These are phyloP conservation scores for Venturia canescens DNA, from an alignment of 1,140 invertebrate genomes.

Conservation along the genomic window DNA sequence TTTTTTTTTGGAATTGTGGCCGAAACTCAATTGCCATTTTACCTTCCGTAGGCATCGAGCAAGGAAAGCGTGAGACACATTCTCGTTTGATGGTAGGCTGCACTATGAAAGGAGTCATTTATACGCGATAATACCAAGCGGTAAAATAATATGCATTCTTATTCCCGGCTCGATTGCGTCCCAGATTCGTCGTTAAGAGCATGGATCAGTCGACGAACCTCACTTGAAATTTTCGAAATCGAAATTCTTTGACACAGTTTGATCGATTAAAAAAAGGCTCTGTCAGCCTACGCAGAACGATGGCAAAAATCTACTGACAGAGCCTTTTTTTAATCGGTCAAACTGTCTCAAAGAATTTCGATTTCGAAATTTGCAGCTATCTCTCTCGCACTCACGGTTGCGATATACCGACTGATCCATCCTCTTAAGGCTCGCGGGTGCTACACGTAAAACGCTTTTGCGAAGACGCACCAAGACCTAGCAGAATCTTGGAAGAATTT, in stretches of 20 bases:
- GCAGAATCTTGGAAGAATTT: conserved; percentile 4
- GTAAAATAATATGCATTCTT: conserved; percentile 37
- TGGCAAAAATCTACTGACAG: too few species aligned
- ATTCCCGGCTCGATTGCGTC: conserved; percentile 40
- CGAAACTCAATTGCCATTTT: neutral
- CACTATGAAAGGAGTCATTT: conserved; percentile 17
- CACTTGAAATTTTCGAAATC: too few species aligned
- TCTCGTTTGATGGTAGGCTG: conserved; percentile 9
- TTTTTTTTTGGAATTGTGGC: neutral
- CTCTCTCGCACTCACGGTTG: too few species aligned
- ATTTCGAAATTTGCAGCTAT: too few species aligned
- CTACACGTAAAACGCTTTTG: neutral
- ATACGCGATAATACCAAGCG: conserved; percentile 9
- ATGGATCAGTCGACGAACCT: too few species aligned
- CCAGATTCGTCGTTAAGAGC: conserved; percentile 46
- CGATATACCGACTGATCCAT: too few species aligned
- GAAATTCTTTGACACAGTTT: too few species aligned
- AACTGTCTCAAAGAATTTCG: too few species aligned
- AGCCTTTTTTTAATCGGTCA: too few species aligned
- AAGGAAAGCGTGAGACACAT: conserved; percentile 43
- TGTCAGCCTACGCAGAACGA: too few species aligned
- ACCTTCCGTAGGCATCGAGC: conserved; percentile 24
- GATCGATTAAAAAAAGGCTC: too few species aligned
- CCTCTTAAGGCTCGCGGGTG: conserved; percentile 24
- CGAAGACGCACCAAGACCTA: neutral